A percentile compares a stretch with the other conserved stretches of the same genome.
Evolutionary conservation across 2,888 invertebrate genomes (phyloP).

Genomic region (Encarsia formosa): DNA sequence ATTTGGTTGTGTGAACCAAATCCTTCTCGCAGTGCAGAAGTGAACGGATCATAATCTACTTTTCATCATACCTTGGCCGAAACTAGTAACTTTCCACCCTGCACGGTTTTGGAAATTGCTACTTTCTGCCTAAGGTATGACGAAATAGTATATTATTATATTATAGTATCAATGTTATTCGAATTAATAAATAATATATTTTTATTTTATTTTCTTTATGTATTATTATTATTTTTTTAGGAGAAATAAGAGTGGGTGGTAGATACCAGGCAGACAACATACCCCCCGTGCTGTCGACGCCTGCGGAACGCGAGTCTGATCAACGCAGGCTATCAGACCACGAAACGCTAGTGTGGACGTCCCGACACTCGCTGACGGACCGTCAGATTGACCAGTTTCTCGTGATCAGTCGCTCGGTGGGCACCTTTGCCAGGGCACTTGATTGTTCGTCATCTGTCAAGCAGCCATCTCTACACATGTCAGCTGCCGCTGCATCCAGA

Average conservation of each 20-base stretch:
- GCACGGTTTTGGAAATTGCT: no score
- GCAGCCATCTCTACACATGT: constrained; percentile 98
- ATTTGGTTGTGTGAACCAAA: no score
- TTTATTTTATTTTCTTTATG: no score
- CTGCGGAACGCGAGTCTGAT: constrained; percentile 56
- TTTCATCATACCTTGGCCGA: no score
- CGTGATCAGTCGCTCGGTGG: constrained; percentile 89
- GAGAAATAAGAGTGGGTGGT: constrained; percentile 73
- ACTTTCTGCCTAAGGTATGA: no score
- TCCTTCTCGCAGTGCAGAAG: no score
- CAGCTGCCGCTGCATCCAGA: constrained; percentile 96
- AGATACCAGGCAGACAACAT: constrained; percentile 93
- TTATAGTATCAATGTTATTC: no score
- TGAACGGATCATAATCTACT: no score
- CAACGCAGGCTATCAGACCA: constrained; percentile 69
- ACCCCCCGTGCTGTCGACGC: constrained; percentile 58
- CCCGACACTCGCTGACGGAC: constrained; percentile 85
- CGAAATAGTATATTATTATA: no score
- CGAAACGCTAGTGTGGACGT: constrained; percentile 93
- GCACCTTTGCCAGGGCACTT: constrained; percentile 96
- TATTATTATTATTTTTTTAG: no score
- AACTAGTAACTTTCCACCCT: no score
- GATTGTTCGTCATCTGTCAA: constrained; percentile 98
- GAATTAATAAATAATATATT: no score
- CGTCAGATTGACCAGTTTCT: constrained; percentile 98